Conservation (phyloP, 2,888 invertebrate species). For the Drosophila tanythrix region DNA sequence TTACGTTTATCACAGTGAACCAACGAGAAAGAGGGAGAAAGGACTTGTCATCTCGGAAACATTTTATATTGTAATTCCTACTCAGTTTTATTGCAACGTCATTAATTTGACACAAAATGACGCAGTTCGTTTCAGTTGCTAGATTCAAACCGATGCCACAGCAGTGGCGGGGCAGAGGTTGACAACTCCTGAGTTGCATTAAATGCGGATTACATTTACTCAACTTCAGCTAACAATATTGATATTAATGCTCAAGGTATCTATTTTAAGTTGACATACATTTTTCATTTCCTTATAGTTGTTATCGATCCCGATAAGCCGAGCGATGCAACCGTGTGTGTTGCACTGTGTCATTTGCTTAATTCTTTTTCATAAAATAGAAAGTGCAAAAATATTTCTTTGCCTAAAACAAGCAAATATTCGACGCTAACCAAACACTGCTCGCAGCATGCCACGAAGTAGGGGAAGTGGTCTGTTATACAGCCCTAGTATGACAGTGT, state of each 20-base stretch:
- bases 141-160: conserved; percentile 13
- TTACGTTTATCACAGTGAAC: conserved; percentile 9
- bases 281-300: background rate
- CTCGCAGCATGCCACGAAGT: conserved; percentile 18
- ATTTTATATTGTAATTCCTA: conserved; percentile 23
- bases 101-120: conserved; percentile 70
- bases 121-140: conserved; percentile 24
- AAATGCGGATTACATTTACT: background rate
- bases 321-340: background rate
- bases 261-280: background rate
- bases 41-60: conserved; percentile 22
- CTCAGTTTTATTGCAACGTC: conserved; percentile 50
- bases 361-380: background rate
- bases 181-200: conserved; percentile 7
- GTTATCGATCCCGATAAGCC: background rate
- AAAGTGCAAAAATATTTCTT: background rate
- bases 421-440: background rate
- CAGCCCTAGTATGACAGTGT: conserved; percentile 52
- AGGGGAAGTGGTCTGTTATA: conserved; percentile 47
- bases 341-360: background rate
- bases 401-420: background rate
- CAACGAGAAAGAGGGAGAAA: conserved; percentile 5
- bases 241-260: background rate
- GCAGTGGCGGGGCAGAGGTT: background rate
- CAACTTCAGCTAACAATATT: background rate